phyloP scores from a whole-genome alignment of 2,797 vertebrate genomes.

The Enteromius viviparus region DNA sequence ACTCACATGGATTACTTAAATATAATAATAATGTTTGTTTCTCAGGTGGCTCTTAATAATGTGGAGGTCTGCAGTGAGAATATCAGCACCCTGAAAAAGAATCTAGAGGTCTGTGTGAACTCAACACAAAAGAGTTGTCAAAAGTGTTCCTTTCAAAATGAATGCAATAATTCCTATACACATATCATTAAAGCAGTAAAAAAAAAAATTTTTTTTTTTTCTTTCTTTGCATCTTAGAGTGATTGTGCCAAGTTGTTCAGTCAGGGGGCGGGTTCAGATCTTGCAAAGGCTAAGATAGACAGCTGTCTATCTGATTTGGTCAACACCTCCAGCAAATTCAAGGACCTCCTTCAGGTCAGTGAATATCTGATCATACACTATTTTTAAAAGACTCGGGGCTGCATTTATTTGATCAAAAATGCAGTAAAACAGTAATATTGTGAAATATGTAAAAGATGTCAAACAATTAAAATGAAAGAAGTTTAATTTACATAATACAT shows the following conservation, averaged over 20 bases:
- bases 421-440: not conserved
- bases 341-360: slow-evolving; percentile 93
- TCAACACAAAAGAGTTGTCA: not conserved
- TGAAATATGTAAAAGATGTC: not conserved
- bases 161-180: not conserved
- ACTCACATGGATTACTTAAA: not conserved
- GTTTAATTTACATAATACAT: too few species aligned
- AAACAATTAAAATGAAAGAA: too few species aligned
- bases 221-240: slow-evolving; percentile 74
- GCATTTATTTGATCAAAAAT: not conserved
- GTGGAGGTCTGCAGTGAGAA: slow-evolving; percentile 97
- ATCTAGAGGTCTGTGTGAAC: slow-evolving; percentile 83
- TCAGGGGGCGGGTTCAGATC: slow-evolving; percentile 85
- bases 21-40: slow-evolving; percentile 37
- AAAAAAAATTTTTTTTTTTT: not conserved
- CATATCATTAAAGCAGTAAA: not conserved
- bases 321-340: slow-evolving; percentile 91
- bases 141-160: not conserved
- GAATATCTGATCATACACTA: not conserved
- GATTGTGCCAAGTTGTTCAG: slow-evolving; percentile 93
- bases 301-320: slow-evolving; percentile 94
- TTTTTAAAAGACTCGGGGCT: not conserved
- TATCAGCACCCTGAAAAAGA: slow-evolving; percentile 95
- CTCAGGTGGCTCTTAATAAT: slow-evolving; percentile 94
- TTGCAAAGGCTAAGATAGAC: slow-evolving; percentile 92